Conservation (phyloP, 2,113 vertebrate species). For the Ptilorrhoa leucosticta region DNA sequence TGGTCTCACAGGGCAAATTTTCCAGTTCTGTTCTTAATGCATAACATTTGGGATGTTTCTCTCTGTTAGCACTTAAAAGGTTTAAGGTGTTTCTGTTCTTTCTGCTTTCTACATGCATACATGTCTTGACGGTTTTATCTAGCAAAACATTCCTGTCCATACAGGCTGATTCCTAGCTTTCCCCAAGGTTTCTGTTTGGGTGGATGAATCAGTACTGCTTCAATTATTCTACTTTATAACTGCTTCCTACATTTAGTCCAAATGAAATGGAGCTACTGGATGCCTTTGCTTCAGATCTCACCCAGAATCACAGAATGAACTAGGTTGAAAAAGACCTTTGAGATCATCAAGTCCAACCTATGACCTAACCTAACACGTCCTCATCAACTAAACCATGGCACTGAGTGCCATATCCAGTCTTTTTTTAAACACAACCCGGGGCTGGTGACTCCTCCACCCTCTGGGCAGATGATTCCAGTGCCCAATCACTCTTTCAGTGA, state of each 20-base stretch:
- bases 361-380: neutral
- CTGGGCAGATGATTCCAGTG: neutral
- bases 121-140: neutral
- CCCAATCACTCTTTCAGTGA: neutral
- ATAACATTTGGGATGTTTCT: neutral
- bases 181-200: neutral
- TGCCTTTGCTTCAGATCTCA: neutral
- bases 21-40: neutral
- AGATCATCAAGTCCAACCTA: neutral
- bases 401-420: neutral
- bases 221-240: neutral
- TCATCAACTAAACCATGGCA: neutral
- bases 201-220: neutral
- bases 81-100: neutral
- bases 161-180: neutral
- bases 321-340: neutral
- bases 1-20: neutral
- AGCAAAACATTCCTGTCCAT: neutral
- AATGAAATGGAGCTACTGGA: neutral
- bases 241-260: neutral
- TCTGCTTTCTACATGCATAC: neutral
- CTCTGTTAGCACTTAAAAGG: neutral
- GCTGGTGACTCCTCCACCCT: no score
- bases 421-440: neutral
- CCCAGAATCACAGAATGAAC: neutral